Percentiles rank a stretch among this genome's conserved stretches.
phyloP scores from a whole-genome alignment of 2,113 vertebrate species.

The Proteles cristata region DNA sequence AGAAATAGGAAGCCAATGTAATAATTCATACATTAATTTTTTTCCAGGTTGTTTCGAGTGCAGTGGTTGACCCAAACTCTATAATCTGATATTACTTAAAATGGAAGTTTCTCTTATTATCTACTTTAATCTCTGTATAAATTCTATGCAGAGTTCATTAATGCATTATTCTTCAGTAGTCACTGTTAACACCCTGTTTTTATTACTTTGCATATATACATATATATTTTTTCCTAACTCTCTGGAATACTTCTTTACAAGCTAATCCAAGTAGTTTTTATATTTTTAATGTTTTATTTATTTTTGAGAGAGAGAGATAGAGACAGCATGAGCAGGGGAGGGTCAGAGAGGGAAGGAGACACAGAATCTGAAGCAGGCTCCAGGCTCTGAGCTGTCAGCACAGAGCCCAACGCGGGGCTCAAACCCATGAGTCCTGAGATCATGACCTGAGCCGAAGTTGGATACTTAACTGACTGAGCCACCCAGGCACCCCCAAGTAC shows the following conservation, averaged over 20 bases:
- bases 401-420: no score
- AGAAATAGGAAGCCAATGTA: background rate
- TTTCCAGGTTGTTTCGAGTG: background rate
- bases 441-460: no score
- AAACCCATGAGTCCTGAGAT: no score
- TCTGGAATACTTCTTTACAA: background rate
- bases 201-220: background rate
- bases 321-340: no score
- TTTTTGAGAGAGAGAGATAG: no score
- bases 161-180: background rate
- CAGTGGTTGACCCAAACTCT: background rate
- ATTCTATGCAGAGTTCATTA: background rate
- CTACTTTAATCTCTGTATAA: background rate
- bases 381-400: no score
- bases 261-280: background rate
- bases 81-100: background rate
- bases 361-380: no score
- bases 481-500: background rate
- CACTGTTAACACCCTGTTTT: background rate
- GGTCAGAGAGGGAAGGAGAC: no score
- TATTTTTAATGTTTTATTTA: background rate
- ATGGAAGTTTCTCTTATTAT: background rate
- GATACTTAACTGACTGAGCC: no score
- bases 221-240: background rate
- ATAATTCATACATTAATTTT: background rate